A percentile compares a stretch with the other conserved stretches of the same genome.
Conservation (phyloP, 2,113 vertebrate genomes). For the Meleagris gallopavo region DNA sequence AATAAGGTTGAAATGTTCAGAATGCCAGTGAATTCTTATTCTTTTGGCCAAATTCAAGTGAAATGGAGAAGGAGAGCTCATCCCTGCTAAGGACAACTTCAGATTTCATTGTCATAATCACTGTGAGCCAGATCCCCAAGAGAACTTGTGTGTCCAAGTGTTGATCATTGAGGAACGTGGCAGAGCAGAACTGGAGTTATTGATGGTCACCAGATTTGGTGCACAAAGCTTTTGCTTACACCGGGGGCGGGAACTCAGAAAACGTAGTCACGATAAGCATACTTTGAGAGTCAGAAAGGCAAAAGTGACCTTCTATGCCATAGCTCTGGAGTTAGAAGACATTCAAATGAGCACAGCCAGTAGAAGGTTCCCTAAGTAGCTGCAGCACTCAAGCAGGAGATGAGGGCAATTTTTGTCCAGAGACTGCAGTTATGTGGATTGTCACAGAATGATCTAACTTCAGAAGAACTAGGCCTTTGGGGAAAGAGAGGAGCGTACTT, state of each 20-base stretch:
- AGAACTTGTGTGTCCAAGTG: neutral
- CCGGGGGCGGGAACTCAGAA: neutral
- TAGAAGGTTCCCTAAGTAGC: neutral
- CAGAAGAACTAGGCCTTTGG: neutral
- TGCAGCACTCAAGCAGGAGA: neutral
- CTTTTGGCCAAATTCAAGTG: neutral
- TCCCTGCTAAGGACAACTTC: neutral
- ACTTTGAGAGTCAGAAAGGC: neutral
- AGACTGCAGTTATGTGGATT: neutral
- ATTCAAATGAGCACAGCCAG: fast-evolving
- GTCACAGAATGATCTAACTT: neutral
- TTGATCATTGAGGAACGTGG: neutral
- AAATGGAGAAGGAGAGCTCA: neutral
- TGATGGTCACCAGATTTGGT: neutral
- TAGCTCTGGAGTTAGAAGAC: neutral
- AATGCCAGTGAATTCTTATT: neutral
- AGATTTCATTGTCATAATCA: neutral
- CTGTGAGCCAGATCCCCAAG: neutral
- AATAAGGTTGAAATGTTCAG: neutral
- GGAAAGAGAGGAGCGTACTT: neutral
- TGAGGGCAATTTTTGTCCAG: neutral
- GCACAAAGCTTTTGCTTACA: fast-evolving
- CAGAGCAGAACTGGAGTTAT: neutral
- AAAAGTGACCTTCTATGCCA: neutral
- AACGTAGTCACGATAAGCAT: neutral